Evolutionary conservation across 2,797 vertebrate species (phyloP).

Genomic region (Peromyscus attwateri): DNA sequence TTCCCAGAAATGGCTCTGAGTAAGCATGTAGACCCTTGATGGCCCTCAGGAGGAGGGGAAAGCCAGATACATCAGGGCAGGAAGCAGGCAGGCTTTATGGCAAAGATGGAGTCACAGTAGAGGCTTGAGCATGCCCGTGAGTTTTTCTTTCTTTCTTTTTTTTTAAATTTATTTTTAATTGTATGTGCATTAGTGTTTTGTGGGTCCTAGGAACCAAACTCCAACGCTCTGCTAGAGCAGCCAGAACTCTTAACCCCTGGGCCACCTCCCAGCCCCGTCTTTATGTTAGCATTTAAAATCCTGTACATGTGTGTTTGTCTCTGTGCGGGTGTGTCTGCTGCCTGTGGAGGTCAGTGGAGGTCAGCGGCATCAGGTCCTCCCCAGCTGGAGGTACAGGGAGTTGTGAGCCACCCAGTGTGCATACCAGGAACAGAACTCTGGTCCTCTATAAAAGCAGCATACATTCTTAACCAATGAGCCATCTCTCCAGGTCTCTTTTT

Average conservation of each 20-base stretch:
- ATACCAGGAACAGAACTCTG: neutral
- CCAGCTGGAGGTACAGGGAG: neutral
- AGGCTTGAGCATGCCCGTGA: neutral
- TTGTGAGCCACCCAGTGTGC: neutral
- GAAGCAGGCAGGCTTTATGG: neutral
- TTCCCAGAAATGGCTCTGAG: constrained; percentile 29
- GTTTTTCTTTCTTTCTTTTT: neutral
- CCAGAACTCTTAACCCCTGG: neutral
- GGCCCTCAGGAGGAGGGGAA: neutral
- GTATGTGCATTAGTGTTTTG: neutral
- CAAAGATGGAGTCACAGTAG: accelerated
- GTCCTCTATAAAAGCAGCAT: neutral
- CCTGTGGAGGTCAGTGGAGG: neutral
- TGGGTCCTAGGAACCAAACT: neutral
- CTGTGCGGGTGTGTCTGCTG: neutral
- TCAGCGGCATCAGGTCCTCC: neutral
- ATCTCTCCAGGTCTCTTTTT: neutral
- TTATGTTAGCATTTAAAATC: neutral
- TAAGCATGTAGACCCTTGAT: neutral
- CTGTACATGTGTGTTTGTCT: neutral
- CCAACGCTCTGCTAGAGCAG: neutral
- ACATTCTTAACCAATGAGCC: neutral
- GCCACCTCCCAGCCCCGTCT: too few species aligned
- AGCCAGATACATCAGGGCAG: neutral
- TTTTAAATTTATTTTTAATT: neutral